These are phyloP conservation scores for Hydropotes inermis DNA, from an alignment of 2,113 vertebrate species.

Conservation along the genomic window DNA sequence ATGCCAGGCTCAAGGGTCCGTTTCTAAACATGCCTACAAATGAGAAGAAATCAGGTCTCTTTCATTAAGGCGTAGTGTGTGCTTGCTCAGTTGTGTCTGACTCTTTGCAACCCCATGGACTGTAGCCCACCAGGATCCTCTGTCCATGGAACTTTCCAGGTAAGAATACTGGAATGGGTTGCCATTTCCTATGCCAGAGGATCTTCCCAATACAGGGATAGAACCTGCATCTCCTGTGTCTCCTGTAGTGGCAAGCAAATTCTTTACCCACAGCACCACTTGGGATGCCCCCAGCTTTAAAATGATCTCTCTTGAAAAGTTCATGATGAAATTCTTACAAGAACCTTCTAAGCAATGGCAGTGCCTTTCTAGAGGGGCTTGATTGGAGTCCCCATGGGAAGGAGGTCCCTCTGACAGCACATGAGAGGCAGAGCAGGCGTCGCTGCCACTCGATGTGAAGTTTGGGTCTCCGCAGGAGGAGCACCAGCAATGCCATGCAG, in stretches of 20 bases:
- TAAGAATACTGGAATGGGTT: not conserved
- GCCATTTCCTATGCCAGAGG: not conserved
- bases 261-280: not conserved
- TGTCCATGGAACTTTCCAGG: not conserved
- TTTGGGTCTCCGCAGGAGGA: not conserved
- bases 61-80: not conserved
- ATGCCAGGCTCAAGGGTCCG: not conserved
- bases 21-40: not conserved
- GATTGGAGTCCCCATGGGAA: not conserved
- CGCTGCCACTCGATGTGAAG: not conserved
- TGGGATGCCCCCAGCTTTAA: not conserved
- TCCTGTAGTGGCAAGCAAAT: not conserved
- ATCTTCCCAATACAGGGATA: not conserved
- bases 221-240: not conserved
- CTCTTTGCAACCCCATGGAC: not conserved
- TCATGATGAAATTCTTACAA: not conserved
- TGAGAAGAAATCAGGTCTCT: not conserved
- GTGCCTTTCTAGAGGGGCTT: not conserved
- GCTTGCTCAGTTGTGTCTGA: not conserved
- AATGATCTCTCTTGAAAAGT: slow-evolving; percentile 12
- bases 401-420: not conserved
- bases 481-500: not conserved
- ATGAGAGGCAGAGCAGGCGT: not conserved
- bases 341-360: not conserved
- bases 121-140: not conserved